Evolutionary conservation across 2,888 invertebrate species (phyloP), one percentile per base, ranked within the genome.

Genomic region (Gasteruption jaculator): DNA sequence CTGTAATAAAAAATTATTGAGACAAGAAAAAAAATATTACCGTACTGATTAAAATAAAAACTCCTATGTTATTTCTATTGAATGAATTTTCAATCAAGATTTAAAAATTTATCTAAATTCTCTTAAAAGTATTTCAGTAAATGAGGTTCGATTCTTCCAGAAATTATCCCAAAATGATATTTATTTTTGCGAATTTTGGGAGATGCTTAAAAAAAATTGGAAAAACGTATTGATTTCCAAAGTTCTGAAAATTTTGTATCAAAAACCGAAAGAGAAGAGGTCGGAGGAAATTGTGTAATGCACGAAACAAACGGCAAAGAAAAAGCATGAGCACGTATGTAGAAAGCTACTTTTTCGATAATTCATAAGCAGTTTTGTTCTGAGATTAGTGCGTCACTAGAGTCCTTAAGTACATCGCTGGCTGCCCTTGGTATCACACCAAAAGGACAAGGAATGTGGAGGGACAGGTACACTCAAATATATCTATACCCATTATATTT

Each of bases 391-490:
- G 58, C 61, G 61, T 69, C 70, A 57, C 59, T 70, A 69, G 68
- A 63, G 57, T 69, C 65, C 57, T 56, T 71, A 71, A 63, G 70
- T 61, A 60, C 63, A 50, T 71, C 69, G 61, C 69, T 73, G 64
- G 68, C 69, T 56, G 69, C 70, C 60, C 69, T 71, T 56, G 71
- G 69, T 68, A 65, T 62, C 63, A 66, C 64, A 61, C 63, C 65
- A 58, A 68, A 69, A 66, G 68, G 69, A 65, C 67, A 65, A 66
- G 73, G 72, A 65, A 72, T 73, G 72, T 71, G 70, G 71, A 71
- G 73, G 71, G 72, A 73, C 73, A 73, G 73, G 73, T 73, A 73
- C 65, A 67, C 49, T 55, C n/a, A n/a, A n/a, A n/a, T n/a, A n/a
- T n/a, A n/a, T n/a, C 61, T 54, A 54, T 54, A 50, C 42, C 55